phyloP scores from a whole-genome alignment of 2,888 invertebrate genomes.

The Thereva nobilitata region DNA sequence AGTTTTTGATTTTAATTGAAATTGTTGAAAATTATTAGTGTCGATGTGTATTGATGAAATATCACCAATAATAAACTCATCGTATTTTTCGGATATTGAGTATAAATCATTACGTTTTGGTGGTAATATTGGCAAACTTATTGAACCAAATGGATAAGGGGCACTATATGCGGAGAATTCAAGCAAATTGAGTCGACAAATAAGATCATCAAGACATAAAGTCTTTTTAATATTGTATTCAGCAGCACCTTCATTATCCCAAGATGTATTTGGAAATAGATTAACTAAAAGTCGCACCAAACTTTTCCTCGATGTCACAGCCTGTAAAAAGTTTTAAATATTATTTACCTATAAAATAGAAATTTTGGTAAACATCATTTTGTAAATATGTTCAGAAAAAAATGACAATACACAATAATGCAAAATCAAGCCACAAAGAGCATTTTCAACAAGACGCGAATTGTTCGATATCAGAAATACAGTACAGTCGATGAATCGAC shows the following conservation, averaged over 20 bases:
- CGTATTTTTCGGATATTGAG: neutral
- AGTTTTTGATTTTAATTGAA: constrained; percentile 45
- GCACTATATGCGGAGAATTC: neutral
- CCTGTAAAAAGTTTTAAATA: constrained; percentile 45
- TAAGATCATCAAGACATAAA: constrained; percentile 10
- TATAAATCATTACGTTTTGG: neutral
- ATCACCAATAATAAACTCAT: neutral
- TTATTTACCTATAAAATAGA: too few relatives aligned
- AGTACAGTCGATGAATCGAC: too few relatives aligned
- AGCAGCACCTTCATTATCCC: constrained; percentile 48
- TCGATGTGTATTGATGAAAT: constrained; percentile 4
- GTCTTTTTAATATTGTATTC: constrained; percentile 17
- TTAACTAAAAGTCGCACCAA: constrained; percentile 54
- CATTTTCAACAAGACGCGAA: too few relatives aligned
- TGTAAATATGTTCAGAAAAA: too few relatives aligned
- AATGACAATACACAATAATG: too few relatives aligned
- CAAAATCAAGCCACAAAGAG: too few relatives aligned
- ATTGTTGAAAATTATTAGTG: constrained; percentile 44
- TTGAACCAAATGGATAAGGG: neutral
- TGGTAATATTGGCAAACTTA: neutral
- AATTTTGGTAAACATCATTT: too few relatives aligned
- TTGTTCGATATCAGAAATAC: too few relatives aligned
- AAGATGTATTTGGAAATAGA: constrained; percentile 56
- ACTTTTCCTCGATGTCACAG: constrained; percentile 53
- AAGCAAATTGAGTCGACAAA: constrained; percentile 10